Evolutionary conservation across 2,888 invertebrate genomes (phyloP).

Genomic region (Erebia epiphron): DNA sequence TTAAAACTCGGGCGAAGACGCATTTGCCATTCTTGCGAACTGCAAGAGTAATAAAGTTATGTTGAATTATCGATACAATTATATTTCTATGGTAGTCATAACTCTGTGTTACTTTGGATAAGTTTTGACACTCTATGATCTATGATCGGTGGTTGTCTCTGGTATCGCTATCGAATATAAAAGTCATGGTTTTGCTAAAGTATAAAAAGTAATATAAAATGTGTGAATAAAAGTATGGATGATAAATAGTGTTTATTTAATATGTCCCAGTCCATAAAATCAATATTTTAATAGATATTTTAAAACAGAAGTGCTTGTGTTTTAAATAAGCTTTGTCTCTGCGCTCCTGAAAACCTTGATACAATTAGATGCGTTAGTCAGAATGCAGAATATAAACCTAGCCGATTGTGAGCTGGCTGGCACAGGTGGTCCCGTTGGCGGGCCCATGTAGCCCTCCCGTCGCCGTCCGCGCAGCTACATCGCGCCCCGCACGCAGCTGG

Average conservation of each 20-base stretch:
- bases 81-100: too few relatives aligned
- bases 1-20: not conserved
- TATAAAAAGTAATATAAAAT: too few relatives aligned
- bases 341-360: slow-evolving; percentile 15
- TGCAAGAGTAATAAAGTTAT: not conserved
- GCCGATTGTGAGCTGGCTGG: slow-evolving; percentile 39
- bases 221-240: too few relatives aligned
- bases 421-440: slow-evolving; percentile 35
- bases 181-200: too few relatives aligned
- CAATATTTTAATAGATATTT: too few relatives aligned
- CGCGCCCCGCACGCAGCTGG: slow-evolving; percentile 73
- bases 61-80: too few relatives aligned
- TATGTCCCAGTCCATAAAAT: too few relatives aligned
- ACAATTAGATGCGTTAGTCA: slow-evolving; percentile 19
- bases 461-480: slow-evolving; percentile 65
- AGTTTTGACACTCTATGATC: too few relatives aligned
- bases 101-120: too few relatives aligned
- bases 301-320: not conserved
- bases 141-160: too few relatives aligned
- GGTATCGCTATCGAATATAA: too few relatives aligned
- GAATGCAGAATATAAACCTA: slow-evolving; percentile 15
- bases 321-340: not conserved
- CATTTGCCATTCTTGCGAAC: not conserved
- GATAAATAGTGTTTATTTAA: too few relatives aligned
- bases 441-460: slow-evolving; percentile 42